Conservation (phyloP, 2,797 vertebrate genomes). For the Neosalanx taihuensis region DNA sequence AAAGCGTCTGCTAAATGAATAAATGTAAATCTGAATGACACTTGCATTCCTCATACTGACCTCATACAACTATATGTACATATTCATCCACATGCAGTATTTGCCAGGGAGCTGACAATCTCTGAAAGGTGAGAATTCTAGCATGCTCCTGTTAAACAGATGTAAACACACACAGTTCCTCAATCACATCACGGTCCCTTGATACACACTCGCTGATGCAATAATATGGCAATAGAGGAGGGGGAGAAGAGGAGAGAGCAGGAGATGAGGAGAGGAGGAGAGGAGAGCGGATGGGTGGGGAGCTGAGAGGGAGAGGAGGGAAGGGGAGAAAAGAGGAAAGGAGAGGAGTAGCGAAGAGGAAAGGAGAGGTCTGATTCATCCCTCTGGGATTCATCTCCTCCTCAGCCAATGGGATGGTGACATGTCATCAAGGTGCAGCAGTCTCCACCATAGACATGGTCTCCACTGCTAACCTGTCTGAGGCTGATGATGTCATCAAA, state of each 20-base stretch:
- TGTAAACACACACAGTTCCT: not conserved
- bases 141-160: no score
- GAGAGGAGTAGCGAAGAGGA: not conserved
- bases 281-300: not conserved
- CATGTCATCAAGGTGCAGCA: constrained; percentile 26
- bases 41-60: not conserved
- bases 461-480: constrained; percentile 15
- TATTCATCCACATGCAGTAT: not conserved
- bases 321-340: not conserved
- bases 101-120: constrained; percentile 8
- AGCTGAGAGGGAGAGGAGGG: not conserved
- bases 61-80: not conserved
- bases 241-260: not conserved
- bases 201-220: not conserved
- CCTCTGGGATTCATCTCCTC: not conserved
- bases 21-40: not conserved
- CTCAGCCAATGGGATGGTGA: constrained; percentile 14
- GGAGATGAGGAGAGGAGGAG: not conserved
- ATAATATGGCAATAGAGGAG: no score
- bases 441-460: not conserved
- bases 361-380: not conserved
- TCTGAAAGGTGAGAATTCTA: no score
- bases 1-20: no score
- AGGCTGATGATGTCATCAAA: constrained; percentile 31
- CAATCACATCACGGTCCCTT: not conserved